These are phyloP conservation scores for Melanogrammus aeglefinus DNA, from an alignment of 2,797 vertebrate genomes.

Conservation along the genomic window DNA sequence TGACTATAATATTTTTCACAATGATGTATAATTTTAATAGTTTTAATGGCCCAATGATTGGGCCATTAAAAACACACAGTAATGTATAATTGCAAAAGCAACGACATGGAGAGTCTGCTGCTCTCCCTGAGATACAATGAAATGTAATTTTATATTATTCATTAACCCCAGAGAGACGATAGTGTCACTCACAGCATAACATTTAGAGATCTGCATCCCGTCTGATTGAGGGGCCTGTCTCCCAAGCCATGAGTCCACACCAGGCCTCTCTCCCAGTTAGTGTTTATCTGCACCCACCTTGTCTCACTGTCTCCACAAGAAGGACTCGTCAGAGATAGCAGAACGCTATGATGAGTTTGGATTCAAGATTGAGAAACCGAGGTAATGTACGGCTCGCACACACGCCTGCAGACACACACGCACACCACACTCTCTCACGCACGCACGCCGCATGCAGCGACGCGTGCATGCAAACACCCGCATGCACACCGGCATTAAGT, in stretches of 20 bases:
- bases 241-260: background rate
- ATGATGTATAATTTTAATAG: background rate
- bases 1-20: background rate
- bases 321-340: conserved; percentile 75
- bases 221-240: background rate
- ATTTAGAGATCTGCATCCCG: background rate
- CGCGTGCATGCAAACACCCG: background rate
- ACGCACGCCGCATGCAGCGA: too few relatives aligned
- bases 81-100: background rate
- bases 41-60: background rate
- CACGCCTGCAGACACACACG: too few relatives aligned
- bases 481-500: background rate
- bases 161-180: background rate
- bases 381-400: conserved; percentile 66
- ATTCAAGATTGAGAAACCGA: conserved; percentile 87
- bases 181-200: background rate
- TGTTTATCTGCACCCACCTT: background rate
- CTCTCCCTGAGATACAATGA: background rate
- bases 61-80: background rate
- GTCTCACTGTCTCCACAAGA: conserved; percentile 67
- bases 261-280: background rate
- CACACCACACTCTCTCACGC: too few relatives aligned
- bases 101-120: background rate
- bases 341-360: conserved; percentile 93
- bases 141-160: background rate